Evolutionary conservation across 2,888 invertebrate species (phyloP), one percentile per base, ranked within the genome.

Genomic region (Sialis fuliginosa): DNA sequence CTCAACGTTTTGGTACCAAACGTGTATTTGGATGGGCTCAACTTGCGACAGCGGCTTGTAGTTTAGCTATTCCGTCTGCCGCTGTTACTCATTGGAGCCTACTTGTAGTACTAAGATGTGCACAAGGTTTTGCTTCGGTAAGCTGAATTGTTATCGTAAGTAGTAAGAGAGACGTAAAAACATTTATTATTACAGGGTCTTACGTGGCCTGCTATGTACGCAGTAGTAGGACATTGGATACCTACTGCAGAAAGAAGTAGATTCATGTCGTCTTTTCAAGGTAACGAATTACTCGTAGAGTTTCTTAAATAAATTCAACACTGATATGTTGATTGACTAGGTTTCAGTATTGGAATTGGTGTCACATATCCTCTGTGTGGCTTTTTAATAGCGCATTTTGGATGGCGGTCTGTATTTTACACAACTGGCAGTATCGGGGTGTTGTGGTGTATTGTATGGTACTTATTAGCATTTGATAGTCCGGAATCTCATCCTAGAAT

Each of bases 151-250:
- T 30, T 22, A 22, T 22, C 4, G 22, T 22, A 22, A 22, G 22
- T 10, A n/a, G n/a, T 33, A 4, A 2, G 4, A 2, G 4, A 35
- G n/a, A 5, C 43, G 2, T 2, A 33, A 48, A 34, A 8, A 35
- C 30, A 30, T 42, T 34, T 8, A 32, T 6, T 46, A 30, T 50
- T 60, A 47, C 52, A 75, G 74, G 81, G 81, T 32, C 60, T 81
- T 48, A 81, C 81, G 8, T 81, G 81, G 81, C 81, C 81, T 9
- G 80, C 81, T 1, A 81, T 81, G 81, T 81, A 80, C 57, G 79
- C 80, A 1, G 67, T 80, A 48, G 81, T 81, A 32, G 80, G 79
- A 4, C 75, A 74, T 54, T 81, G 81, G 81, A 81, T 81, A 51
- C 81, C 81, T 6, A 68, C 77, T n/a, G 69, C 71, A 6, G 81